Conservation (phyloP, 2,888 invertebrate species). For the Pinctada fucata region DNA sequence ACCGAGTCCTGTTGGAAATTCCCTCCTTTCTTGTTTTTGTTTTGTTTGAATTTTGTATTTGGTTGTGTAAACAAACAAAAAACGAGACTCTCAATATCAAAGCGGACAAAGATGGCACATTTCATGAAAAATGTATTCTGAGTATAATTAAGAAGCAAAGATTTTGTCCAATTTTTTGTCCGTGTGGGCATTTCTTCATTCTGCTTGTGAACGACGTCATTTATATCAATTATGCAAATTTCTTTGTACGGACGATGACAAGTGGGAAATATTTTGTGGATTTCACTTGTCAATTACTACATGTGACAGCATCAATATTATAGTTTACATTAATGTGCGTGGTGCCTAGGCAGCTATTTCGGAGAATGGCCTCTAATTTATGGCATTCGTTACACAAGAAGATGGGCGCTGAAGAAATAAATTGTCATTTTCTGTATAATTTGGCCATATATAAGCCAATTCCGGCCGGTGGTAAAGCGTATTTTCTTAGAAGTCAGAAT, state of each 20-base stretch:
- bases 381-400: constrained; percentile 38
- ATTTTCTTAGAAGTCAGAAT: constrained; percentile 37
- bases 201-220: constrained; percentile 33
- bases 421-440: constrained; percentile 46
- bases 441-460: constrained; percentile 43
- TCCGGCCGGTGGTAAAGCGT: constrained; percentile 37
- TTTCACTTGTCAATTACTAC: constrained; percentile 43
- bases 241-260: constrained; percentile 35
- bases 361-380: constrained; percentile 34
- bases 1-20: no score
- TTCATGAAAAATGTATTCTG: no score
- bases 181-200: not conserved
- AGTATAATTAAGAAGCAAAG: no score
- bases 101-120: no score
- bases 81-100: no score
- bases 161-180: no score
- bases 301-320: constrained; percentile 42
- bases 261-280: constrained; percentile 42
- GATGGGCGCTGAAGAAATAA: constrained; percentile 43
- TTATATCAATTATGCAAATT: constrained; percentile 37
- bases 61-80: no score
- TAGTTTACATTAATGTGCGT: constrained; percentile 32
- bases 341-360: constrained; percentile 37
- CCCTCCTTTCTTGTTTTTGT: no score
- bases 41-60: no score